Evolutionary conservation across 1,140 invertebrate species (phyloP).

Genomic region (Asobara japonica): DNA sequence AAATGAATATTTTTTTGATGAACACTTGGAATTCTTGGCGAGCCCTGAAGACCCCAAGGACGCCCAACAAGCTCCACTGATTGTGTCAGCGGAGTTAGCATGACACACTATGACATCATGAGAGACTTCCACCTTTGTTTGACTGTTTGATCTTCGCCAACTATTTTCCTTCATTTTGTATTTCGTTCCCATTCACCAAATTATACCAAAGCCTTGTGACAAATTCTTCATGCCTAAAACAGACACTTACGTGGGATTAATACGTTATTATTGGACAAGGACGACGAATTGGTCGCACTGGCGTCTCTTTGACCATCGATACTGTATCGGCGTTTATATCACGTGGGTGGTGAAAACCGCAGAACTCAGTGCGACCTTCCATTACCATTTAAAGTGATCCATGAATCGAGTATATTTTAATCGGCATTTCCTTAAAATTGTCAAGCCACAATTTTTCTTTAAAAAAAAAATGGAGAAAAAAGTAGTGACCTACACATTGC

Average conservation of each 20-base stretch:
- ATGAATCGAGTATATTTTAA: too few species aligned
- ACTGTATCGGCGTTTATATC: background rate
- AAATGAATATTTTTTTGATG: too few species aligned
- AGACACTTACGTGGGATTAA: conserved; percentile 8
- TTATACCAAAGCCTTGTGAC: conserved; percentile 15
- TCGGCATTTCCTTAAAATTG: too few species aligned
- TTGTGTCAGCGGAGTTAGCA: too few species aligned
- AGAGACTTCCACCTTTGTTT: background rate
- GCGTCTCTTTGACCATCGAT: conserved; percentile 5
- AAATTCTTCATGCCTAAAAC: conserved; percentile 1
- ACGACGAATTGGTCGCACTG: conserved; percentile 2
- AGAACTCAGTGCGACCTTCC: background rate
- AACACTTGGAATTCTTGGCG: background rate
- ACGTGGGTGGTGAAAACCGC: background rate
- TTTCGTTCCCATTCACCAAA: conserved; percentile 4
- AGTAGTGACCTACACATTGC: too few species aligned
- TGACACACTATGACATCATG: background rate
- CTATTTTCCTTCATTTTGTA: background rate
- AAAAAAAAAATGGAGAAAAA: too few species aligned
- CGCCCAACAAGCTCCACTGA: too few species aligned
- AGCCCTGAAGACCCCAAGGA: background rate
- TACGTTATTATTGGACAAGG: conserved; percentile 8
- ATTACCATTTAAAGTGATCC: background rate
- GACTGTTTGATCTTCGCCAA: background rate
- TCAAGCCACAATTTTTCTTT: too few species aligned